phyloP scores from a whole-genome alignment of 1,140 invertebrate genomes.

The Ostrea denselamellosa region DNA sequence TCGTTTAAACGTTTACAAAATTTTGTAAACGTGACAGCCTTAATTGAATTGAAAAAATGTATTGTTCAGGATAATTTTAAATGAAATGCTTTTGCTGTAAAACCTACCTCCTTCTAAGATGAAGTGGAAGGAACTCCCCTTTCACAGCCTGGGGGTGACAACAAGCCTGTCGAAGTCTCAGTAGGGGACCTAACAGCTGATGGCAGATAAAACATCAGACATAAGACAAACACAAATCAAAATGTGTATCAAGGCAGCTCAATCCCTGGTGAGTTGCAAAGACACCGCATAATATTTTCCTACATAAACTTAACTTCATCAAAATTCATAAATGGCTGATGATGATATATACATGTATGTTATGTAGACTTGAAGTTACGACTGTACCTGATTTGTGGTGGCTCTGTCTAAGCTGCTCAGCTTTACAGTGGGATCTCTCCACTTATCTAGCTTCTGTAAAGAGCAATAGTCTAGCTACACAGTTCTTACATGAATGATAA shows the following conservation, averaged over 20 bases:
- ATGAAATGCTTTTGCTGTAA: neutral
- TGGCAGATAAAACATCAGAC: constrained; percentile 49
- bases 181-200: constrained; percentile 83
- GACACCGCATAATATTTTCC: too few species aligned
- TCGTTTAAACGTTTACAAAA: too few species aligned
- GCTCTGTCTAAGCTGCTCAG: constrained; percentile 78
- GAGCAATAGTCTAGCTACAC: neutral
- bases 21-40: too few species aligned
- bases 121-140: constrained; percentile 82
- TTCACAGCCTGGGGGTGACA: constrained; percentile 85
- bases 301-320: too few species aligned
- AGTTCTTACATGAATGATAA: neutral
- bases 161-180: constrained; percentile 86
- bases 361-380: neutral
- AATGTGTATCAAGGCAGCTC: too few species aligned
- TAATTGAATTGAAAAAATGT: too few species aligned
- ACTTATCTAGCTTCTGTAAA: constrained; percentile 73
- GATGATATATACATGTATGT: neutral
- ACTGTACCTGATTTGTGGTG: constrained; percentile 76
- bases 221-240: neutral
- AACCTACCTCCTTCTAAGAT: constrained; percentile 56
- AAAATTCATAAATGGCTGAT: too few species aligned
- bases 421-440: constrained; percentile 73
- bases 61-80: neutral
- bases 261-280: too few species aligned